Percentiles rank a stretch among this genome's conserved stretches.
These are phyloP conservation scores for Scrobipalpa atriplicella DNA, from an alignment of 2,888 invertebrate species.

Conservation along the genomic window DNA sequence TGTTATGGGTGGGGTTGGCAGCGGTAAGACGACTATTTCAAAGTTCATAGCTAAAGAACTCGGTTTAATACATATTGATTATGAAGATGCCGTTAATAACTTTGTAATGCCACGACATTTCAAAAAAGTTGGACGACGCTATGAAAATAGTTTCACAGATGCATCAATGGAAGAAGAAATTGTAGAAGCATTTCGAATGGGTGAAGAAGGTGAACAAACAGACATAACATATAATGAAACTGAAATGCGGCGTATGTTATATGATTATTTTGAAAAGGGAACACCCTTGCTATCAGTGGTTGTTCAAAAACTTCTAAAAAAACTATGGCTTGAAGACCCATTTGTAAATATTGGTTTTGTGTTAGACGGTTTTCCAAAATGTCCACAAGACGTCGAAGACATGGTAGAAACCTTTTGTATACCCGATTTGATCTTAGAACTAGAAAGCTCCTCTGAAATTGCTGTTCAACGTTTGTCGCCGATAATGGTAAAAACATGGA, in stretches of 20 bases:
- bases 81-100: constrained; percentile 62
- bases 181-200: constrained; percentile 60
- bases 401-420: constrained; percentile 76
- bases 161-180: constrained; percentile 59
- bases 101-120: constrained; percentile 67
- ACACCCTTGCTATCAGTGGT: constrained; percentile 68
- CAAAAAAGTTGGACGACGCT: constrained; percentile 68
- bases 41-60: constrained; percentile 78
- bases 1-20: constrained; percentile 79
- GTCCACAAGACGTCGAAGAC: constrained; percentile 77
- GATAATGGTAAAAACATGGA: constrained; percentile 64
- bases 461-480: constrained; percentile 58
- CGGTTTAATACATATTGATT: constrained; percentile 80
- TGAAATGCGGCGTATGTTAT: constrained; percentile 61
- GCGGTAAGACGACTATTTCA: constrained; percentile 79
- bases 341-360: constrained; percentile 78
- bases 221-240: constrained; percentile 66
- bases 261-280: constrained; percentile 78
- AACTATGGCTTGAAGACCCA: constrained; percentile 80
- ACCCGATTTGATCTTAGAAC: constrained; percentile 83
- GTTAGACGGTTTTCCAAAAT: constrained; percentile 84
- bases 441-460: constrained; percentile 62
- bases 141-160: constrained; percentile 70
- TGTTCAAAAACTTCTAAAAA: constrained; percentile 67
- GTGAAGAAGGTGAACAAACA: constrained; percentile 62